These are phyloP conservation scores for Cyclophora punctaria DNA, from an alignment of 2,888 invertebrate genomes.

Conservation along the genomic window DNA sequence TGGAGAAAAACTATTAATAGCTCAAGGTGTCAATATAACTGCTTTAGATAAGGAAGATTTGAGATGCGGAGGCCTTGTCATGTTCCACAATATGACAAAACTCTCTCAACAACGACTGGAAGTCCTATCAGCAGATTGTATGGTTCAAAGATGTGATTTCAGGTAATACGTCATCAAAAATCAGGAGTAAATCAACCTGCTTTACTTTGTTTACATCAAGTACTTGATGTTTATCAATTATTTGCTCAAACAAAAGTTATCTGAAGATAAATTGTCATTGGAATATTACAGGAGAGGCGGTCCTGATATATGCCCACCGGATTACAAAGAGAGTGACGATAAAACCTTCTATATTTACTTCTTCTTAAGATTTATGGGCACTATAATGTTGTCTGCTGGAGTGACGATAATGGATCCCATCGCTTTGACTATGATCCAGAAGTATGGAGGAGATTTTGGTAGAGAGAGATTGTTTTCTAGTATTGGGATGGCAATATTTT, in stretches of 20 bases:
- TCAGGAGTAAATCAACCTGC: constrained; percentile 18
- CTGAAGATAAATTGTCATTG: constrained; percentile 39
- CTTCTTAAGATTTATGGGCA: constrained; percentile 84
- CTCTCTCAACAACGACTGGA: constrained; percentile 73
- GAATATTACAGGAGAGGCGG: constrained; percentile 78
- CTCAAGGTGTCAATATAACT: constrained; percentile 82
- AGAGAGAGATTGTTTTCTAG: constrained; percentile 86
- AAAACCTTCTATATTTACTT: constrained; percentile 90
- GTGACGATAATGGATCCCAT: constrained; percentile 93
- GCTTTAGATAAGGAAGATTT: constrained; percentile 83
- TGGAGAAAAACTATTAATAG: constrained; percentile 76
- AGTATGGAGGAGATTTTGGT: constrained; percentile 88
- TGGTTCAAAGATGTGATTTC: constrained; percentile 85
- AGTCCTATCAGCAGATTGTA: constrained; percentile 80
- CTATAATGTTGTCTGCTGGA: constrained; percentile 88
- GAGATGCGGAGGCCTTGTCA: constrained; percentile 83
- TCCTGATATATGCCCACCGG: constrained; percentile 85
- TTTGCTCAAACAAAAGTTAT: constrained; percentile 33
- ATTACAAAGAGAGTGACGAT: constrained; percentile 85
- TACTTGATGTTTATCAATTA: constrained; percentile 35
- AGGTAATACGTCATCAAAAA: constrained; percentile 43
- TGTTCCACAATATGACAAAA: constrained; percentile 79
- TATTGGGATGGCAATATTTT: constrained; percentile 88
- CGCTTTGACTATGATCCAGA: constrained; percentile 88
- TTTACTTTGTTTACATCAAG: constrained; percentile 27